A percentile compares a stretch with the other conserved stretches of the same genome.
phyloP scores from a whole-genome alignment of 1,140 invertebrate genomes.

The Diprion similis region DNA sequence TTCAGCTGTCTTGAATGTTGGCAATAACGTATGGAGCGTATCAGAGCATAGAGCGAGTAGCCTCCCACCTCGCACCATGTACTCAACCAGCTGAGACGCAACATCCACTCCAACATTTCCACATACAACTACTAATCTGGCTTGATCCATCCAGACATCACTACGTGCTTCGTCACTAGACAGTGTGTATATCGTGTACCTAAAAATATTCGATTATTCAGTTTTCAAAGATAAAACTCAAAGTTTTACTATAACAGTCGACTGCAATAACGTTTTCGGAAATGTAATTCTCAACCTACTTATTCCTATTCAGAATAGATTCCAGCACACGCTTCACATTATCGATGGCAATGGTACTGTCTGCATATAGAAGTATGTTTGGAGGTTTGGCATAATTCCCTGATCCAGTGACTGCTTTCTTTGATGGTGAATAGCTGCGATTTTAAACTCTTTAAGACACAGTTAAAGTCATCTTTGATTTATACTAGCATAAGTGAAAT shows the following conservation, averaged over 20 bases:
- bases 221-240: constrained; percentile 9
- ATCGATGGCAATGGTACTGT: constrained; percentile 74
- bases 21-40: constrained; percentile 76
- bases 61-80: constrained; percentile 75
- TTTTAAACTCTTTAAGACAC: constrained; percentile 24
- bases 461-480: constrained; percentile 12
- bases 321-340: constrained; percentile 73
- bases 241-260: constrained; percentile 13
- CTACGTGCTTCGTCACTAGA: constrained; percentile 66
- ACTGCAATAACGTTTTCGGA: constrained; percentile 13
- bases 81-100: constrained; percentile 73
- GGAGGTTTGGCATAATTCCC: constrained; percentile 69
- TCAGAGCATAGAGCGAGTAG: constrained; percentile 86
- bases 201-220: constrained; percentile 46
- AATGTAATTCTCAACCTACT: constrained; percentile 58
- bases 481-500: not conserved
- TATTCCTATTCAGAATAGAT: constrained; percentile 73
- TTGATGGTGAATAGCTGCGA: constrained; percentile 32
- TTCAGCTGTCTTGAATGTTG: constrained; percentile 82
- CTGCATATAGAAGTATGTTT: constrained; percentile 84
- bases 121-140: constrained; percentile 78
- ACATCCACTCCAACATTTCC: constrained; percentile 73
- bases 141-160: constrained; percentile 75
- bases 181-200: constrained; percentile 80
- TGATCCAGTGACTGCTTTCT: constrained; percentile 25